Percentiles rank a stretch among this genome's conserved stretches.
Conservation (phyloP, 2,888 invertebrate species). For the Digitonthophagus gazella region DNA sequence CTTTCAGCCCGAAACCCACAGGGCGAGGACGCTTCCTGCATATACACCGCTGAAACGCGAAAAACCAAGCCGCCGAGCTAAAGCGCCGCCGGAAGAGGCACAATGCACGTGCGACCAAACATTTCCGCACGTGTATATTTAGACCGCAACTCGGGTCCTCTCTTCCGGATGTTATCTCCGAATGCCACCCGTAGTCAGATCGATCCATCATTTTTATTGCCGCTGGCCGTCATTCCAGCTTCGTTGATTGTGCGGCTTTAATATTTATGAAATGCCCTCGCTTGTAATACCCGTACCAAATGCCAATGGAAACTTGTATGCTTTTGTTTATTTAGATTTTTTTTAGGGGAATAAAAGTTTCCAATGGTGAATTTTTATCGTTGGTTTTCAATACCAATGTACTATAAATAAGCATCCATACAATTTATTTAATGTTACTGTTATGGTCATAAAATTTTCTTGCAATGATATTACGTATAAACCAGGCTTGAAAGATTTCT, state of each 20-base stretch:
- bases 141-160: not conserved
- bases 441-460: too few relatives aligned
- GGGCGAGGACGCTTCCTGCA: not conserved
- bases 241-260: not conserved
- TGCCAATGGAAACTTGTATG: not conserved
- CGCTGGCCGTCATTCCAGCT: not conserved
- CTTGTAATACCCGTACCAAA: not conserved
- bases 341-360: too few relatives aligned
- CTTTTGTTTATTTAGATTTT: not conserved
- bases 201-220: not conserved
- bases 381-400: too few relatives aligned
- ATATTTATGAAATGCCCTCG: not conserved
- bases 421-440: too few relatives aligned
- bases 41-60: not conserved
- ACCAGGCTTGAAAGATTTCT: too few relatives aligned
- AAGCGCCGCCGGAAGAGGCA: not conserved
- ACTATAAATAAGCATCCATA: too few relatives aligned
- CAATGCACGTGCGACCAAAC: not conserved
- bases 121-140: not conserved
- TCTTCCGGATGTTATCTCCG: not conserved
- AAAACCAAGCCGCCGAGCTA: not conserved
- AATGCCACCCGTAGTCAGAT: not conserved
- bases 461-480: too few relatives aligned
- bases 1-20: slow-evolving; percentile 1
- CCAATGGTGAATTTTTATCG: too few relatives aligned